Evolutionary conservation across 2,797 vertebrate genomes (phyloP).

Genomic region (Lates japonicus): DNA sequence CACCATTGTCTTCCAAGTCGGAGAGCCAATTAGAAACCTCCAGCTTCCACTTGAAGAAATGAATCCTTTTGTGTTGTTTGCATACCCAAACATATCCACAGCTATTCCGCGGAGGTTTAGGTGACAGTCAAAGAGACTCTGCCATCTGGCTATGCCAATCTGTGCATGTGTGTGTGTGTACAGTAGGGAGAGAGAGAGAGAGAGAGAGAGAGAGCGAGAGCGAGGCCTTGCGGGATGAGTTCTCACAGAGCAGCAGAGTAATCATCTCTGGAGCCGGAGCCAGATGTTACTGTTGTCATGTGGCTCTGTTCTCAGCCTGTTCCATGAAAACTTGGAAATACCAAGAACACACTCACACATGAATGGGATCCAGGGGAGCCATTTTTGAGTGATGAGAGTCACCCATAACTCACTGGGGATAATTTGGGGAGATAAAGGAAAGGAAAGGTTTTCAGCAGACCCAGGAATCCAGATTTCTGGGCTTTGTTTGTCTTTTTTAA

Average conservation of each 20-base stretch:
- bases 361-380: not conserved
- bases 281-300: conserved; percentile 84
- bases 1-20: not conserved
- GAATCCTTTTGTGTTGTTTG: conserved; percentile 45
- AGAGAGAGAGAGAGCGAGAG: conserved; percentile 26
- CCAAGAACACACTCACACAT: conserved; percentile 24
- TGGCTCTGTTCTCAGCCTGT: conserved; percentile 69
- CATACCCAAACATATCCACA: conserved; percentile 64
- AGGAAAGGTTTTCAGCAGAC: not conserved
- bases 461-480: not conserved
- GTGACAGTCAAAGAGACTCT: conserved; percentile 68
- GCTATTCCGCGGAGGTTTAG: conserved; percentile 64
- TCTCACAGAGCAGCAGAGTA: conserved; percentile 73
- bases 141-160: conserved; percentile 81
- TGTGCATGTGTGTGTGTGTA: conserved; percentile 64
- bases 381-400: not conserved
- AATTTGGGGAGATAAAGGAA: not conserved
- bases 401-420: not conserved
- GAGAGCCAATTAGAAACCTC: conserved; percentile 12
- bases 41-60: conserved; percentile 1
- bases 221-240: conserved; percentile 66
- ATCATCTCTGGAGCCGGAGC: conserved; percentile 79
- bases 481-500: not conserved
- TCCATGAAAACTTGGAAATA: conserved; percentile 65
- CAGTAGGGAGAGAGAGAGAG: too few relatives aligned